Conservation (phyloP, 2,797 vertebrate species). For the Helarctos malayanus region DNA sequence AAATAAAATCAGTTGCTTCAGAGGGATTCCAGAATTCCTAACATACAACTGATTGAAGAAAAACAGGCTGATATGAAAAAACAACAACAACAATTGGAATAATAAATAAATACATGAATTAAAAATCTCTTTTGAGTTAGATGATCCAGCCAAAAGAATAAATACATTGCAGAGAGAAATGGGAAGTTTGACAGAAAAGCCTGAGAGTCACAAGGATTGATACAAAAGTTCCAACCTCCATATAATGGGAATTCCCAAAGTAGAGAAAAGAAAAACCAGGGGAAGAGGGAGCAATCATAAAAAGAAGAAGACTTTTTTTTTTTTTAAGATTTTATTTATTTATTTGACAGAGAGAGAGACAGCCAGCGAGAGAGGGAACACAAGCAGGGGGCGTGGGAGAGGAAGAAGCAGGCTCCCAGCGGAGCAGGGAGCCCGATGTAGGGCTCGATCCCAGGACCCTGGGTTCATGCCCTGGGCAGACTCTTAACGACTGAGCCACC, state of each 20-base stretch:
- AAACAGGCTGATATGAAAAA: slow-evolving; percentile 18
- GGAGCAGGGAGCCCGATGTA: too few species aligned
- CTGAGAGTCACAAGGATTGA: background rate
- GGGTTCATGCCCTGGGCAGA: too few species aligned
- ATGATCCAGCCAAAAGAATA: background rate
- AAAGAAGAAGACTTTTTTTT: background rate
- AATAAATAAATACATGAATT: background rate
- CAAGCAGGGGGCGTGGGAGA: too few species aligned
- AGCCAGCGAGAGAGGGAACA: too few species aligned
- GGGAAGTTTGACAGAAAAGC: background rate
- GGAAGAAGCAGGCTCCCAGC: too few species aligned
- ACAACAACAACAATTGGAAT: background rate
- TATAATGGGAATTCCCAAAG: background rate
- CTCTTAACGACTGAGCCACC: too few species aligned
- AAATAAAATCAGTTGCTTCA: slow-evolving; percentile 24
- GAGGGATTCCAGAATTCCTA: slow-evolving; percentile 39
- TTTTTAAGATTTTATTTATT: too few species aligned
- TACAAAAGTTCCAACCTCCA: background rate
- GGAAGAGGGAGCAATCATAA: background rate
- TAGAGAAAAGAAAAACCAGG: background rate
- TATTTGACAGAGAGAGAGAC: too few species aligned
- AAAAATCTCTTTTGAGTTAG: background rate
- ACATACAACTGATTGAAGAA: background rate
- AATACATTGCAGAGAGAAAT: slow-evolving; percentile 4
- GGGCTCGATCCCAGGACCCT: too few species aligned